phyloP scores from a whole-genome alignment of 2,797 vertebrate species.

The Lepidocolaptes lacrymiger region DNA sequence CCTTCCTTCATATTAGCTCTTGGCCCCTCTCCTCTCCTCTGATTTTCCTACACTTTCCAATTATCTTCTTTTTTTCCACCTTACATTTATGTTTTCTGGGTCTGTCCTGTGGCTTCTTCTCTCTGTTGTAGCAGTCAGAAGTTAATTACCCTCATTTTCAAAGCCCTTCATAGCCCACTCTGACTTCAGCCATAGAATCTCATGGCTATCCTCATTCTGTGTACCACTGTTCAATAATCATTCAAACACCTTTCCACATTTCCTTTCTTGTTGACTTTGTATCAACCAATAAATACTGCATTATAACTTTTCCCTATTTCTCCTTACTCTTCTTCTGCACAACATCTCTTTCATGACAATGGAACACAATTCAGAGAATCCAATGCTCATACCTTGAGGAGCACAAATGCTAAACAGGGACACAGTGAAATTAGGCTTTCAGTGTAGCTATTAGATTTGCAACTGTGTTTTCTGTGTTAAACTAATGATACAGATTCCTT shows the following conservation, averaged over 20 bases:
- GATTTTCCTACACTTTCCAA: not conserved
- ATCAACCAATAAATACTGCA: not conserved
- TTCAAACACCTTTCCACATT: accelerated
- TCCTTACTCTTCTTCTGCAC: not conserved
- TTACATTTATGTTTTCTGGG: not conserved
- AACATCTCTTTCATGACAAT: not conserved
- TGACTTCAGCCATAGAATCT: not conserved
- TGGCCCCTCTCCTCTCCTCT: not conserved
- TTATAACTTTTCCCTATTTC: not conserved
- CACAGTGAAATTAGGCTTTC: not conserved
- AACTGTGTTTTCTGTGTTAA: not conserved
- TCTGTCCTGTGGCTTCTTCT: not conserved
- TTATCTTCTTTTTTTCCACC: not conserved
- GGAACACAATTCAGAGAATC: not conserved
- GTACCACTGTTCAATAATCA: not conserved
- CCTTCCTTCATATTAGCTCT: not conserved
- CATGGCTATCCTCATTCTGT: not conserved
- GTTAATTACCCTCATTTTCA: not conserved
- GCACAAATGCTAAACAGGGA: not conserved
- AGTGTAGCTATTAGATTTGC: not conserved
- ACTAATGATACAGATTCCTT: not conserved
- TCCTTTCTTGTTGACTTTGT: not conserved
- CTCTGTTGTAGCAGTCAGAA: not conserved
- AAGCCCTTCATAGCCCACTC: not conserved
- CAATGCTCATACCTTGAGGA: not conserved